Percentiles rank a stretch among this genome's conserved stretches.
Evolutionary conservation across 2,113 vertebrate genomes (phyloP).

Genomic region (Scopus umbretta): DNA sequence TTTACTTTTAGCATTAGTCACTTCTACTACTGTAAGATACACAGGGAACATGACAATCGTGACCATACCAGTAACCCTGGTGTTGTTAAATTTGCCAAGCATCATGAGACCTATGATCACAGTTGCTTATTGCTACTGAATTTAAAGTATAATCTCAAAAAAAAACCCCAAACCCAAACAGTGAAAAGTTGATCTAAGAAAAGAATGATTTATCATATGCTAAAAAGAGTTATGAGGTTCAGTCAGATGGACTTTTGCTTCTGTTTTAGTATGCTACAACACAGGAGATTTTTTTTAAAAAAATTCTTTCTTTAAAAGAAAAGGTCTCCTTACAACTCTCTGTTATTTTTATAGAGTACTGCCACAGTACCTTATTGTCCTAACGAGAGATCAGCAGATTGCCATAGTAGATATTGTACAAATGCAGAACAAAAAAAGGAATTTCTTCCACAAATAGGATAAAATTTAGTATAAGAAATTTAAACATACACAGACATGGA

Average conservation of each 20-base stretch:
- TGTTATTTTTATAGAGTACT: not conserved
- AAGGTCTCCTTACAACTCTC: not conserved
- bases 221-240: not conserved
- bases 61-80: not conserved
- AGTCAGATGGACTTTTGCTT: not conserved
- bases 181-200: not conserved
- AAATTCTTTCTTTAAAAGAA: not conserved
- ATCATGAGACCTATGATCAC: not conserved
- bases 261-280: not conserved
- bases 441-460: not conserved
- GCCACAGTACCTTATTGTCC: not conserved
- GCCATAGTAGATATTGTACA: not conserved
- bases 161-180: not conserved
- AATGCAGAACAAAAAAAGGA: not conserved
- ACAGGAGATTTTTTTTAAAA: not conserved
- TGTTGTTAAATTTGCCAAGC: not conserved
- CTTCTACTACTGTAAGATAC: not conserved
- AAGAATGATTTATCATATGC: not conserved
- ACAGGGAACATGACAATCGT: not conserved
- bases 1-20: not conserved
- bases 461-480: not conserved
- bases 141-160: not conserved
- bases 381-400: not conserved
- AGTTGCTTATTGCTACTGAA: not conserved
- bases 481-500: not conserved